Conservation (phyloP, 2,113 vertebrate genomes). For the Nibea albiflora region DNA sequence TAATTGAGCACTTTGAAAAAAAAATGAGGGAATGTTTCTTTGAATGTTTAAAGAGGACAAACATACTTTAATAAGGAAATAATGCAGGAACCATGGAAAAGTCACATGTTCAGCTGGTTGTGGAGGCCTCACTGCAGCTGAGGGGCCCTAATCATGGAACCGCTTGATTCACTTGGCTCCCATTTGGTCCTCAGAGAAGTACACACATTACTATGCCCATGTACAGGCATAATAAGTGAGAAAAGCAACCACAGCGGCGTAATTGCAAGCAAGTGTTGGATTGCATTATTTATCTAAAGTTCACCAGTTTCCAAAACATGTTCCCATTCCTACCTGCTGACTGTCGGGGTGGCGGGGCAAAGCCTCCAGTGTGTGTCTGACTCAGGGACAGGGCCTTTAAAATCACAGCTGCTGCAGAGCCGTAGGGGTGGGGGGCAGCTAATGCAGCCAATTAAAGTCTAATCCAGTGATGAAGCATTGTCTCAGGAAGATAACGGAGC, state of each 20-base stretch:
- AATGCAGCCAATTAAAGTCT: constrained; percentile 86
- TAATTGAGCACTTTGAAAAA: neutral
- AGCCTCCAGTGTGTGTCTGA: constrained; percentile 13
- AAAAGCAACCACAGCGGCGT: constrained; percentile 5
- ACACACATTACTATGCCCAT: neutral
- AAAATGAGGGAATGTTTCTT: neutral
- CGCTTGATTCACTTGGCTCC: neutral
- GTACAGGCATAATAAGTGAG: neutral
- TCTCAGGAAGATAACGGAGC: constrained; percentile 82
- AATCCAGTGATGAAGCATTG: constrained; percentile 92
- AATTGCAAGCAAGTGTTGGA: constrained; percentile 13
- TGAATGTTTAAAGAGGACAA: neutral
- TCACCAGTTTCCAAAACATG: constrained; percentile 36
- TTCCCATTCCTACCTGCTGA: constrained; percentile 27
- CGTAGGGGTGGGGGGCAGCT: constrained; percentile 74
- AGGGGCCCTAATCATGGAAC: neutral
- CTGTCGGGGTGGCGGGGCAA: neutral
- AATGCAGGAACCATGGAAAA: neutral
- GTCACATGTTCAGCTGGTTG: neutral
- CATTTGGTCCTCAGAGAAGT: neutral
- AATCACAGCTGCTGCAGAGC: constrained; percentile 87
- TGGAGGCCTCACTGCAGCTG: neutral
- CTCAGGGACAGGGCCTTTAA: constrained; percentile 53
- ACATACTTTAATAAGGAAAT: neutral
- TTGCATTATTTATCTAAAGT: constrained; percentile 4